Conservation (phyloP, 2,888 invertebrate species). For the Hirudinaria manillensis region DNA sequence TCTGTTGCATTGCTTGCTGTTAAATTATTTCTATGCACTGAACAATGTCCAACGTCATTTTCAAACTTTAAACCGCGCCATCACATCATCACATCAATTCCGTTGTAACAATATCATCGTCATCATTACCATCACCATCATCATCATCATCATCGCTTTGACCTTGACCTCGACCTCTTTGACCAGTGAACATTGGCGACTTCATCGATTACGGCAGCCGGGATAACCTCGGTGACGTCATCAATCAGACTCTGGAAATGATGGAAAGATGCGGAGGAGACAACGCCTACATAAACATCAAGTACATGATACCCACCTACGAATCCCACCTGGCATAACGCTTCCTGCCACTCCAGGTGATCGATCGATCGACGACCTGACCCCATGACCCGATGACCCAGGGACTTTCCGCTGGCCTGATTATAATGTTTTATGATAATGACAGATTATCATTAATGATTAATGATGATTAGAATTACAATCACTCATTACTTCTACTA, state of each 20-base stretch:
- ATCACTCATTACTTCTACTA: too few relatives aligned
- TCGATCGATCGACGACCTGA: too few relatives aligned
- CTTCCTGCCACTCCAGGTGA: too few relatives aligned
- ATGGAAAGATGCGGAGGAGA: conserved; percentile 84
- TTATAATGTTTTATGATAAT: too few relatives aligned
- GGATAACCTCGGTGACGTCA: conserved; percentile 79
- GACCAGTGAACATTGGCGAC: conserved; percentile 75
- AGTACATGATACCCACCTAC: conserved; percentile 94
- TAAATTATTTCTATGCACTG: too few relatives aligned
- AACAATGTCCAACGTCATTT: too few relatives aligned
- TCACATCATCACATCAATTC: neutral
- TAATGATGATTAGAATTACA: too few relatives aligned
- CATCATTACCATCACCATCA: neutral
- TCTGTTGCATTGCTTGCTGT: too few relatives aligned
- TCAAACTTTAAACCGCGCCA: too few relatives aligned
- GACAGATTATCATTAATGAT: too few relatives aligned
- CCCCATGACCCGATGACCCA: too few relatives aligned
- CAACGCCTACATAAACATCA: conserved; percentile 94
- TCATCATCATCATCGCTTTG: neutral
- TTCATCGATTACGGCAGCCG: conserved; percentile 83
- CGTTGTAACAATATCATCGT: neutral
- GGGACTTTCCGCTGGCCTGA: too few relatives aligned
- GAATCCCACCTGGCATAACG: conserved; percentile 65
- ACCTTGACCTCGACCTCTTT: neutral
- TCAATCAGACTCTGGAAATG: conserved; percentile 84